phyloP scores from a whole-genome alignment of 2,888 invertebrate species.

The Andrena trimmerana region DNA sequence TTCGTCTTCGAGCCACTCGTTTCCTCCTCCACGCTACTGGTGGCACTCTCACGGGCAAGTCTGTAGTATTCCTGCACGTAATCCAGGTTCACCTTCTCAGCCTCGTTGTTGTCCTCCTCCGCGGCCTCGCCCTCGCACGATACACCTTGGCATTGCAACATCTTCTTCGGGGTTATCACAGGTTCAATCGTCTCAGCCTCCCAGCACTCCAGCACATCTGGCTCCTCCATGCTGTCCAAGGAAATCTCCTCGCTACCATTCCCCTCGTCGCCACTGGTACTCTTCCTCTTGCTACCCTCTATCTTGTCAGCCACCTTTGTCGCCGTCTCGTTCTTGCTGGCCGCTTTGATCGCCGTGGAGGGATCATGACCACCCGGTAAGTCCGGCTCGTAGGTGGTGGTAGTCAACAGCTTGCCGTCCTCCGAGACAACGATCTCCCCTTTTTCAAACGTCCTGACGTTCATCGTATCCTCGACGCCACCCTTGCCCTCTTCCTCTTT shows the following conservation, averaged over 20 bases:
- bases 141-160: conserved; percentile 64
- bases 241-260: conserved; percentile 62
- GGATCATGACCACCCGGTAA: conserved; percentile 36
- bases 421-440: conserved; percentile 82
- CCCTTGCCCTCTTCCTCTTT: conserved; percentile 65
- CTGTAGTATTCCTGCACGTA: conserved; percentile 82
- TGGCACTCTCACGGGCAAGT: conserved; percentile 76
- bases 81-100: conserved; percentile 73
- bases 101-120: conserved; percentile 67
- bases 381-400: conserved; percentile 70
- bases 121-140: conserved; percentile 71
- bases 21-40: conserved; percentile 70
- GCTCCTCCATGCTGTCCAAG: conserved; percentile 82
- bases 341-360: conserved; percentile 18
- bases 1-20: conserved; percentile 46
- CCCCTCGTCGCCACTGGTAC: conserved; percentile 59
- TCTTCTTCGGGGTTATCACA: conserved; percentile 73
- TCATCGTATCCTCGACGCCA: conserved; percentile 66
- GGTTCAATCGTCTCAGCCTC: conserved; percentile 83
- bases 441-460: conserved; percentile 81
- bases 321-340: conserved; percentile 5
- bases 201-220: conserved; percentile 86
- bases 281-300: conserved; percentile 42
- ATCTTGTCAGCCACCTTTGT: conserved; percentile 10
- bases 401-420: conserved; percentile 80